Conservation (phyloP, 2,888 invertebrate species). For the Petrophora chlorosata region DNA sequence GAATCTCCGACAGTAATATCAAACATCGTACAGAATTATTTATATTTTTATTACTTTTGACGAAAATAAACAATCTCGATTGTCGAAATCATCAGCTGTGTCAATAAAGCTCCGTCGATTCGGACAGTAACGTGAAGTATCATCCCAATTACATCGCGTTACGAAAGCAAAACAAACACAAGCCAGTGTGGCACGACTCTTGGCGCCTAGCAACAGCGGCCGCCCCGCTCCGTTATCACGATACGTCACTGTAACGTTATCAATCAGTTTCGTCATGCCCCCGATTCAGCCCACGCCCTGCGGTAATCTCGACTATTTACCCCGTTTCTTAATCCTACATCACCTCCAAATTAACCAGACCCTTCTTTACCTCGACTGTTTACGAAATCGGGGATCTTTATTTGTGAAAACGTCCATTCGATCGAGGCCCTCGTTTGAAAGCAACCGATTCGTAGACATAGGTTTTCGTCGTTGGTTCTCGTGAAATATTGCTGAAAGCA, state of each 20-base stretch:
- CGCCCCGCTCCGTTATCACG: constrained; percentile 48
- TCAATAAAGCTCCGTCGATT: constrained; percentile 20
- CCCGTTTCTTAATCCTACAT: constrained; percentile 71
- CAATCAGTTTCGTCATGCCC: constrained; percentile 79
- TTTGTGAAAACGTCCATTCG: constrained; percentile 38
- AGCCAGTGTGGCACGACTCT: constrained; percentile 24
- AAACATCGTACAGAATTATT: no score
- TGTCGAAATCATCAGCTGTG: constrained; percentile 31
- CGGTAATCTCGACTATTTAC: constrained; percentile 73
- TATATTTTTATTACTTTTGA: no score
- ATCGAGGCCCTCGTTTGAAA: constrained; percentile 32
- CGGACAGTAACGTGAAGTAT: constrained; percentile 15
- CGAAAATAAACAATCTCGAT: no score
- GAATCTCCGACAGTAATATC: no score
- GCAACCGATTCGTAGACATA: constrained; percentile 12
- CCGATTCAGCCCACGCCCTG: constrained; percentile 72
- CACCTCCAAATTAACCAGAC: constrained; percentile 49
- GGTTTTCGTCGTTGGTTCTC: constrained; percentile 38
- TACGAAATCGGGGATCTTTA: constrained; percentile 34
- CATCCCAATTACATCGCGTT: constrained; percentile 21
- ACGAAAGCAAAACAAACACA: constrained; percentile 29
- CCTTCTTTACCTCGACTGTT: constrained; percentile 24
- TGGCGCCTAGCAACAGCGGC: constrained; percentile 60
- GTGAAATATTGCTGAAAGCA: constrained; percentile 49
- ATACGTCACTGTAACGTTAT: constrained; percentile 67